Evolutionary conservation across 2,888 invertebrate species (phyloP).

Genomic region (Thecocarcelia acutangulata): DNA sequence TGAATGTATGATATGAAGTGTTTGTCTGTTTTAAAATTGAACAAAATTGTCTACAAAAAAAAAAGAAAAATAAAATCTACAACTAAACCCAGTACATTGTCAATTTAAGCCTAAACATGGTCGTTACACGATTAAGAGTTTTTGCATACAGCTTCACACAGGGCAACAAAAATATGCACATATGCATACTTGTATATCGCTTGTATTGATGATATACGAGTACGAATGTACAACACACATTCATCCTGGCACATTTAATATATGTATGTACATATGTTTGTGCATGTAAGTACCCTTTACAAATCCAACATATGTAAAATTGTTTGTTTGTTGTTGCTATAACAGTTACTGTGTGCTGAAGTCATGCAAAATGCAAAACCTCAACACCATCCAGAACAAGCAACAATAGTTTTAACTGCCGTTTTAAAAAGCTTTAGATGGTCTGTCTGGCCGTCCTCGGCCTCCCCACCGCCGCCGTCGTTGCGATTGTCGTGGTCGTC

Average conservation of each 20-base stretch:
- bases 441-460: too few species aligned
- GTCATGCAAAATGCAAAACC: constrained; percentile 60
- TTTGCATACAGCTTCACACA: constrained; percentile 17
- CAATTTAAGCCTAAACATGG: constrained; percentile 65
- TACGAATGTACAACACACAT: constrained; percentile 5
- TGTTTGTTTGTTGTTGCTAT: constrained; percentile 5
- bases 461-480: too few species aligned
- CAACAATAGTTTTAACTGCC: constrained; percentile 46
- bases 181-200: background rate
- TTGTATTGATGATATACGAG: constrained; percentile 3
- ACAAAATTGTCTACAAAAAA: constrained; percentile 47
- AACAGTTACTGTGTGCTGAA: constrained; percentile 40
- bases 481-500: too few species aligned
- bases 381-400: constrained; percentile 58
- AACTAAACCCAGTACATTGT: constrained; percentile 54
- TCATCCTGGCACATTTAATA: constrained; percentile 15
- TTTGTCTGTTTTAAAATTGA: constrained; percentile 40
- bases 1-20: constrained; percentile 17
- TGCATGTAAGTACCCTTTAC: background rate
- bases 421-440: constrained; percentile 12
- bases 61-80: background rate
- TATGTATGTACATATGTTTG: background rate
- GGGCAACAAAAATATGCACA: background rate
- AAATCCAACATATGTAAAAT: too few species aligned
- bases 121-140: constrained; percentile 56